A percentile compares a stretch with the other conserved stretches of the same genome.
These are phyloP conservation scores for Ariolimax columbianus DNA, from an alignment of 2,888 invertebrate genomes.

Conservation along the genomic window DNA sequence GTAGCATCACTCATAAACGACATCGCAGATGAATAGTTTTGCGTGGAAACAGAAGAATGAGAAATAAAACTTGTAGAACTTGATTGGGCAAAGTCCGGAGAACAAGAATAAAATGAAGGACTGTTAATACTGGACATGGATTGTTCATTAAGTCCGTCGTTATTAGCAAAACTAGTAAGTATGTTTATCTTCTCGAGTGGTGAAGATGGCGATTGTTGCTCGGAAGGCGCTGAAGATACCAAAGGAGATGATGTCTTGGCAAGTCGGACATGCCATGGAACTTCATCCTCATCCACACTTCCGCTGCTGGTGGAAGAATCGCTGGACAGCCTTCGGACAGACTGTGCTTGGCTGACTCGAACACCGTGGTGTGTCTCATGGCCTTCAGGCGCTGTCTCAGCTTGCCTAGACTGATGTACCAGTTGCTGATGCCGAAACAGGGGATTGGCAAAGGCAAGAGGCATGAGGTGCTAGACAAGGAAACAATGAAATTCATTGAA, in stretches of 20 bases:
- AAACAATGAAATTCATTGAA: neutral
- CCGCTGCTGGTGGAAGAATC: constrained; percentile 63
- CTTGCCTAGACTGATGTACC: constrained; percentile 17
- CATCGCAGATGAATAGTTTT: constrained; percentile 1
- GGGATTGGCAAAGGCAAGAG: constrained; percentile 89
- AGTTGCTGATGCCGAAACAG: constrained; percentile 83
- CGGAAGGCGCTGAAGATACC: constrained; percentile 13
- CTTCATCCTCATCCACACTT: neutral
- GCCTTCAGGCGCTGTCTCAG: neutral
- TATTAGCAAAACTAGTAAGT: constrained; percentile 66
- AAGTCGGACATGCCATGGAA: constrained; percentile 57
- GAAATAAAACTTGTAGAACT: constrained; percentile 16
- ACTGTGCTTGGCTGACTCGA: constrained; percentile 45
- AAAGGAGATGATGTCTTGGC: constrained; percentile 18
- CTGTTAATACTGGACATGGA: neutral
- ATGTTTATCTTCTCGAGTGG: constrained; percentile 64
- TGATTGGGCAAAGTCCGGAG: constrained; percentile 14
- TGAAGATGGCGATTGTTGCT: constrained; percentile 51
- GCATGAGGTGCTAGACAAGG: constrained; percentile 59
- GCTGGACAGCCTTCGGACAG: constrained; percentile 61
- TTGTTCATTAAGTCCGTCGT: constrained; percentile 62
- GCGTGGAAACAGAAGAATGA: neutral
- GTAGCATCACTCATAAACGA: constrained; percentile 11
- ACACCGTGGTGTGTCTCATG: constrained; percentile 6
- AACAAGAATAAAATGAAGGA: neutral